Evolutionary conservation across 2,113 vertebrate genomes (phyloP), one percentile per base, ranked within the genome.

Genomic region (Aldabrachelys gigantea): DNA sequence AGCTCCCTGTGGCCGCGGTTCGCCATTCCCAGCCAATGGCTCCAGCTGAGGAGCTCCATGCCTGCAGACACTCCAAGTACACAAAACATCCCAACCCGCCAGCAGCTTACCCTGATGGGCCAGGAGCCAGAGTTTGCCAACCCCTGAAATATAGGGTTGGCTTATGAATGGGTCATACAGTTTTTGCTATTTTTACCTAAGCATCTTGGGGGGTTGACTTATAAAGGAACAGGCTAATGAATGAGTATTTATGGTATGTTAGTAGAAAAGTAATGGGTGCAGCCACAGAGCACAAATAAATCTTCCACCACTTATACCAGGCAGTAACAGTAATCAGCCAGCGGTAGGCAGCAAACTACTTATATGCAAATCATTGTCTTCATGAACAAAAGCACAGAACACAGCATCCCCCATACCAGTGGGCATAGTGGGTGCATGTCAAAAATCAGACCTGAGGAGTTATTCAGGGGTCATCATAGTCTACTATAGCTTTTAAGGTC

Each of bases 341-440:
- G 78, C 65, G 78, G 13, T 44, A 82, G 94, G 62, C 1, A 84
- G 35, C 27, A 50, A 80, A 29, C 49, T 13, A 2, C 10, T 78
- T 19, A 78, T 13, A 49, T 53, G 75, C 49, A 13, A 1, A 83
- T 2, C 1, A 29, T 14, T 52, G 82, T 14, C 88, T 75, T 41
- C 41, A 44, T 22, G 41, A 38, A 10, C n/a, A 44, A 76, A 76
- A 76, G 21, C 38, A 76, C 8, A 44, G 22, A 76, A 49, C 0
- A 0, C 0, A 5, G 21, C 54, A 35, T 19, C 16, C 16, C 62
- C 62, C 31, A 69, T 69, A n/a, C 14, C 14, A 11, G 22, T 41
- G 8, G 57, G 6, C 0, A 0, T 0, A 57, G 65, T 21, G 29
- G 7, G 4, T 19, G 0, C 2, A 38, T 88, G 44, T 57, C 10